Evolutionary conservation across 2,888 invertebrate genomes (phyloP), one percentile per base, ranked within the genome.

Genomic region (Strigamia transsilvanica): DNA sequence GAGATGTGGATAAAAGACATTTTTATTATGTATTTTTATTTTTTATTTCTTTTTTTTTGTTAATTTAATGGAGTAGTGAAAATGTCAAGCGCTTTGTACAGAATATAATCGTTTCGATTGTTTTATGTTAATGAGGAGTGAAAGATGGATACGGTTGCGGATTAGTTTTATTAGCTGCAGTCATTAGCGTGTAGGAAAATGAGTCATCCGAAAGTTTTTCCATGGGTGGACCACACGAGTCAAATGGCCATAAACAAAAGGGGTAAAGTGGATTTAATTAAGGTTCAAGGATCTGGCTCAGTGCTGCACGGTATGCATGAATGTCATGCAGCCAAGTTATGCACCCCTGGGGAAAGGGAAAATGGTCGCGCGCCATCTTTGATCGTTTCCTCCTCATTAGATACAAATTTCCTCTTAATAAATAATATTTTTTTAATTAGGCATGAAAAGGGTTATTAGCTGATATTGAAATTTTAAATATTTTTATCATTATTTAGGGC

Each of bases 161-260:
- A 73, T 73, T 73, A 73, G 73, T 73, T 73, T 73, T 73, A 73
- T 73, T 73, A 73, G 73, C 73, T 73, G 73, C 73, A 73, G 73
- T 73, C 73, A 73, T 73, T 73, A 73, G 73, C 73, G 73, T 73
- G 13, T 32, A 27, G 27, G 27, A 73, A 66, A 73, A 73, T 73
- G 73, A 73, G 73, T 73, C 73, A 73, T 73, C 73, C 73, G 32
- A 73, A 73, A 73, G 73, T 73, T 73, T 73, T 73, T 73, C 73
- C 32, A 73, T 73, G 73, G 73, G 73, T 73, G 73, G 73, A 73
- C 73, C 73, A 73, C 73, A 73, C 73, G 73, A 73, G 73, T 73
- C 73, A 73, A 73, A 73, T 73, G 73, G 73, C 73, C 73, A 73
- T 73, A 73, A 73, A 73, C 73, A 73, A 73, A 73, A 73, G 73